These are phyloP conservation scores for Conus canariensis DNA, from an alignment of 2,888 invertebrate species.

Conservation along the genomic window DNA sequence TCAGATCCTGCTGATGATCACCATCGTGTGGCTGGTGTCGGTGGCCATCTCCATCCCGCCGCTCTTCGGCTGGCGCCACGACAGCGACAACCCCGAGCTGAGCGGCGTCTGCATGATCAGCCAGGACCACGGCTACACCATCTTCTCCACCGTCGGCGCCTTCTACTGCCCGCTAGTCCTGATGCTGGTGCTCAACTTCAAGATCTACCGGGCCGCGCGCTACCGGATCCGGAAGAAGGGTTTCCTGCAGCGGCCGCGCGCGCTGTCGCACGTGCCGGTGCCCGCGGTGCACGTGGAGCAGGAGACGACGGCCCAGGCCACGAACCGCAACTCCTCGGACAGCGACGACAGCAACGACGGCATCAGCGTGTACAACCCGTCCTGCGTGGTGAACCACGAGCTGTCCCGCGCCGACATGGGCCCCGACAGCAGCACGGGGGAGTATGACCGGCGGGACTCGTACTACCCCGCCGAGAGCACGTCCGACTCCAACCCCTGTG, in stretches of 20 bases:
- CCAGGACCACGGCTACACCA: conserved; percentile 91
- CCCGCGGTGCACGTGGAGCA: conserved; percentile 45
- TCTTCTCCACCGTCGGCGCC: conserved; percentile 97
- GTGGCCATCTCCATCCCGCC: conserved; percentile 96
- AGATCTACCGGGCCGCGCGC: conserved; percentile 95
- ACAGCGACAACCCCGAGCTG: conserved; percentile 62
- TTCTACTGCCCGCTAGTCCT: conserved; percentile 97
- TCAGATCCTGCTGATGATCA: conserved; percentile 88
- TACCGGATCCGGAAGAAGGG: conserved; percentile 85
- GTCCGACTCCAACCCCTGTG: conserved; percentile 30
- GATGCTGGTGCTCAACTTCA: conserved; percentile 97
- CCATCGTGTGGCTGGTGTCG: conserved; percentile 94
- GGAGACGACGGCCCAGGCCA: conserved; percentile 39
- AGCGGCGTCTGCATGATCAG: conserved; percentile 87
- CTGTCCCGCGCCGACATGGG: conserved; percentile 55
- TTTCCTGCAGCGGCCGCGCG: conserved; percentile 20
- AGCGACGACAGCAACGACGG: conserved; percentile 73
- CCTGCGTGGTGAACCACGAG: conserved; percentile 63
- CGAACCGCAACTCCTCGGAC: conserved; percentile 62
- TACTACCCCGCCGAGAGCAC: conserved; percentile 31
- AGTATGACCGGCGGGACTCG: neutral
- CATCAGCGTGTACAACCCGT: conserved; percentile 66
- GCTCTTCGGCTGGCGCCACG: conserved; percentile 83
- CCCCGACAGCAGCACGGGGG: conserved; percentile 40
- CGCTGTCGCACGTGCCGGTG: conserved; percentile 37